Evolutionary conservation across 2,888 invertebrate genomes (phyloP).

Genomic region (Synergus japonicus): DNA sequence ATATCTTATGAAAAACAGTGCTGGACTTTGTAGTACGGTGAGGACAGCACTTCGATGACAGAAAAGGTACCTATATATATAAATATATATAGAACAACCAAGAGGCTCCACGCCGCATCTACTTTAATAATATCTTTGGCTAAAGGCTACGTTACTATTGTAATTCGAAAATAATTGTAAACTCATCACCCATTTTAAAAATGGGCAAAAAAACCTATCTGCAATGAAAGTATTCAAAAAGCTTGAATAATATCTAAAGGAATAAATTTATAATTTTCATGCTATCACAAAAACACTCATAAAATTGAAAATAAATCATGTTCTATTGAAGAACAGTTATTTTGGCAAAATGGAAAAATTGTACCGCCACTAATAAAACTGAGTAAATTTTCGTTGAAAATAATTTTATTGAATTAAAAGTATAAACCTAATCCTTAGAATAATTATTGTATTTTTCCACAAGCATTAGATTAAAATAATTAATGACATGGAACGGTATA

Average conservation of each 20-base stretch:
- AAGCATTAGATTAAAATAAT: slow-evolving; percentile 70
- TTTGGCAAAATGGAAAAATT: not conserved
- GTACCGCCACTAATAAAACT: slow-evolving; percentile 34
- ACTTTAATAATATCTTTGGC: no score
- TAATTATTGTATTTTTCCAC: slow-evolving; percentile 70
- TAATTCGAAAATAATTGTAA: not conserved
- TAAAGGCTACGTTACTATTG: no score
- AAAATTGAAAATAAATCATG: not conserved
- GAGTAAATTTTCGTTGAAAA: slow-evolving; percentile 68
- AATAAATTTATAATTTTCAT: not conserved
- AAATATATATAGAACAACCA: no score
- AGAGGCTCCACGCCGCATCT: no score
- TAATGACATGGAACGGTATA: slow-evolving; percentile 59
- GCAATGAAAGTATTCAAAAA: not conserved
- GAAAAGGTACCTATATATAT: no score
- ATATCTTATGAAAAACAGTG: no score
- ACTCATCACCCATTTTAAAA: no score
- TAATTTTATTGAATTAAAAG: slow-evolving; percentile 75
- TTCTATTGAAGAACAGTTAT: not conserved
- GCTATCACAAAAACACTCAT: not conserved
- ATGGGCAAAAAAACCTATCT: not conserved
- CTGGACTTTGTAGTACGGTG: no score
- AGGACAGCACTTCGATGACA: no score
- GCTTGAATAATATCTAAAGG: not conserved
- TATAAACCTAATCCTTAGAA: slow-evolving; percentile 73